Conservation (phyloP, 2,888 invertebrate species). For the Leptopilina syphax region DNA sequence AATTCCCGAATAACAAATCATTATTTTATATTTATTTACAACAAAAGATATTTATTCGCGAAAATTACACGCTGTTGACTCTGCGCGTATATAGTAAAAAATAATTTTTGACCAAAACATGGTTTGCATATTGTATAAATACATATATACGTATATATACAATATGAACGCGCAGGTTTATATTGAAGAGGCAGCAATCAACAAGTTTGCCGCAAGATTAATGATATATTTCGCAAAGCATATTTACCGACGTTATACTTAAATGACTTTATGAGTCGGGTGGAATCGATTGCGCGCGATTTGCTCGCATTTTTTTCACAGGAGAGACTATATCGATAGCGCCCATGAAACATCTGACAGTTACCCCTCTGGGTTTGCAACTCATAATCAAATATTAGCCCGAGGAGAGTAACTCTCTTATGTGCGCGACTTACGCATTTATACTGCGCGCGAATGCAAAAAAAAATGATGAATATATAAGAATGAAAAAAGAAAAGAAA, state of each 20-base stretch:
- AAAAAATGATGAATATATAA: too few species aligned
- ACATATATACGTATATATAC: too few species aligned
- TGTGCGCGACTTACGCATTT: too few species aligned
- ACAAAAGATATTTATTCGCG: too few species aligned
- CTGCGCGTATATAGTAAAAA: neutral
- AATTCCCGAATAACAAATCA: neutral
- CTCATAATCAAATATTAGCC: conserved; percentile 26
- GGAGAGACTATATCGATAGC: conserved; percentile 12
- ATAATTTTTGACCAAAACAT: neutral
- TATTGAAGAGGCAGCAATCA: neutral
- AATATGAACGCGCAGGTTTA: neutral
- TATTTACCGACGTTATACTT: conserved; percentile 36
- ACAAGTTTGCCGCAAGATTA: conserved; percentile 16
- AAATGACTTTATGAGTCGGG: conserved; percentile 34
- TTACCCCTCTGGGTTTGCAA: conserved; percentile 48
- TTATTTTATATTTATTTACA: too few species aligned
- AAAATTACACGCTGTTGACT: too few species aligned
- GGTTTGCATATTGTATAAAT: neutral
- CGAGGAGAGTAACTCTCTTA: neutral
- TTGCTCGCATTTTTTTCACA: neutral
- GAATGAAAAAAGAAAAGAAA: too few species aligned
- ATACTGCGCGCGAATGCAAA: neutral
- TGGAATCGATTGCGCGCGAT: conserved; percentile 30
- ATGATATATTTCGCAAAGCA: conserved; percentile 18
- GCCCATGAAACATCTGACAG: conserved; percentile 34